Conservation (phyloP, 1,140 invertebrate genomes). For the Bilobella aurantiaca region DNA sequence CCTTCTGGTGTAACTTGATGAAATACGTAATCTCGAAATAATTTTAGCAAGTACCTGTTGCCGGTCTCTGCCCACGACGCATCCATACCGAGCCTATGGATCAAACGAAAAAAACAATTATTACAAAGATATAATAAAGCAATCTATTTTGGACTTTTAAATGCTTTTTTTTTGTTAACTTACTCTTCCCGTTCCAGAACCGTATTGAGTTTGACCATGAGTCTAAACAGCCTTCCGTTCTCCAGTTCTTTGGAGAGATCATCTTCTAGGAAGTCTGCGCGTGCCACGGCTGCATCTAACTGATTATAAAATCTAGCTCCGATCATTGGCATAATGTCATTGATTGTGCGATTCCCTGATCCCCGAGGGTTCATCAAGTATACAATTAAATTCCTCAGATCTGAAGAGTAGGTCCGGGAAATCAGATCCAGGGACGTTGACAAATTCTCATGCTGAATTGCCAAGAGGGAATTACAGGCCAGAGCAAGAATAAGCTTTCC, state of each 20-base stretch:
- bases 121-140: slow-evolving; percentile 33
- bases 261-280: slow-evolving; percentile 77
- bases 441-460: slow-evolving; percentile 72
- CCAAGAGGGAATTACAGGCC: slow-evolving; percentile 78
- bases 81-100: slow-evolving; percentile 86
- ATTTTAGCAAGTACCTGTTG: slow-evolving; percentile 92
- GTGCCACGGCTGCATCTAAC: slow-evolving; percentile 75
- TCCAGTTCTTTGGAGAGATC: slow-evolving; percentile 88
- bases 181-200: slow-evolving; percentile 90
- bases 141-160: not conserved
- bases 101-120: too few relatives aligned
- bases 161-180: slow-evolving; percentile 38
- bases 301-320: slow-evolving; percentile 93
- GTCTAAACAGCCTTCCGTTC: slow-evolving; percentile 80
- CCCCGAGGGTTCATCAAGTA: slow-evolving; percentile 45
- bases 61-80: slow-evolving; percentile 92
- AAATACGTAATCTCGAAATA: slow-evolving; percentile 95
- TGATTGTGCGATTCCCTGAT: slow-evolving; percentile 58
- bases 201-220: slow-evolving; percentile 78
- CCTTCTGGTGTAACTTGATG: slow-evolving; percentile 87
- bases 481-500: slow-evolving; percentile 84
- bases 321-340: slow-evolving; percentile 98
- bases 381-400: slow-evolving; percentile 89
- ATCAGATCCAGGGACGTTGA: slow-evolving; percentile 80
- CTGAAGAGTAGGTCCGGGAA: slow-evolving; percentile 74